Evolutionary conservation across 2,797 vertebrate species (phyloP), one percentile per base, ranked within the genome.

Genomic region (Fistularia tabacaria): DNA sequence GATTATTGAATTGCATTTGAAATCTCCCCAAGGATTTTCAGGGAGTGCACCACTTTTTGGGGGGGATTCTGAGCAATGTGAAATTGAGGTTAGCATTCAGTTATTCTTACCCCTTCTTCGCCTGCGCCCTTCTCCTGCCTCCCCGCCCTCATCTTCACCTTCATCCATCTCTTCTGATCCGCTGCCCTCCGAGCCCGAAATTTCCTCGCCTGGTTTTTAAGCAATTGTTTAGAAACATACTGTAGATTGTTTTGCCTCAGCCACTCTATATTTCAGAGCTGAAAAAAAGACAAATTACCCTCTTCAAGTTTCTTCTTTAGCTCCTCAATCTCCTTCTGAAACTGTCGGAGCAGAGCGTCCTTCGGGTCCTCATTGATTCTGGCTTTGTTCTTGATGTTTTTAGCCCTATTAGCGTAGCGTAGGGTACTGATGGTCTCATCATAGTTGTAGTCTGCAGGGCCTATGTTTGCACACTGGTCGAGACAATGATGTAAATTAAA

Each of bases 301-400:
- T 99, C 96, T 64, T 96, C 93, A 54, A 99, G 85, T 62, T 99
- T 99, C 76, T 94, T 99, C 85, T 94, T 98, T 10, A 99, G 91
- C 59, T 99, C 97, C 79, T 99, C 97, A 8, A 99, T 99, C 89
- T 99, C 97, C 62, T 99, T 98, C 73, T 99, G 97, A 87, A 98
- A 99, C 74, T 99, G 94, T 8, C 96, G 94, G 15, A 99, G 84
- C 6, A 98, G 77, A 25, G 97, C 97, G 61, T 99, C 97, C 71
- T 99, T 99, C 42, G 97, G 97, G 73, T 99, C 97, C 66, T 99
- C 97, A 2, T 99, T 99, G 74, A 99, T 99, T 83, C 97, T 92
- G 64, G 97, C 97, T 86, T 99, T 99, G 83, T 99, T 99, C 88
- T 99, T 99, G 71, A 99, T 99, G 82, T 99, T 99, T 87, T 99